A percentile compares a stretch with the other conserved stretches of the same genome.
Conservation (phyloP, 1,140 invertebrate genomes). For the Akabosia matsudoensis region DNA sequence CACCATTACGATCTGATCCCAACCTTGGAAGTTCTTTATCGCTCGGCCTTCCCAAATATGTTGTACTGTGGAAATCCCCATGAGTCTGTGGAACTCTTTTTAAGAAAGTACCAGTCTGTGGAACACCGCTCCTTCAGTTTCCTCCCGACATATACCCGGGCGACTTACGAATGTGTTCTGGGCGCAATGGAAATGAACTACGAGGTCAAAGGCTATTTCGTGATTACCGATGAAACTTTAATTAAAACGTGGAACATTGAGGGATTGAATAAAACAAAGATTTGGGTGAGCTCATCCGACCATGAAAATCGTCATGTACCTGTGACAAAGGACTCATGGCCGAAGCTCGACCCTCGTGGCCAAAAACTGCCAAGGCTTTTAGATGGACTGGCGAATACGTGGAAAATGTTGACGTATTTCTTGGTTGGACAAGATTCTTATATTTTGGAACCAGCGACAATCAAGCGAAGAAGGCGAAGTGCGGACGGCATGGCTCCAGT, state of each 20-base stretch:
- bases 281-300: constrained; percentile 47
- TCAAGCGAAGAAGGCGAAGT: constrained; percentile 31
- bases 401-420: constrained; percentile 46
- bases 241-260: constrained; percentile 48
- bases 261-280: constrained; percentile 44
- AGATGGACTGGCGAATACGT: constrained; percentile 46
- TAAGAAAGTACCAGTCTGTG: constrained; percentile 47
- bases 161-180: constrained; percentile 48
- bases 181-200: constrained; percentile 52
- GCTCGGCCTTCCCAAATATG: constrained; percentile 50
- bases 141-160: constrained; percentile 48
- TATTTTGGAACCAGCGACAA: constrained; percentile 31
- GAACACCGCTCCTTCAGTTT: constrained; percentile 49
- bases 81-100: constrained; percentile 48
- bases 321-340: constrained; percentile 42
- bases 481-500: not conserved
- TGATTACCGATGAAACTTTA: constrained; percentile 49
- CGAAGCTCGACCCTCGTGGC: constrained; percentile 47
- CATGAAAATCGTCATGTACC: constrained; percentile 40
- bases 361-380: constrained; percentile 48
- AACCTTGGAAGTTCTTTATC: constrained; percentile 50
- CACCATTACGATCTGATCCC: constrained; percentile 50
- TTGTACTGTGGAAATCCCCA: constrained; percentile 51
- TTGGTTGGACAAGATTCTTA: constrained; percentile 44
- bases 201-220: constrained; percentile 50